Evolutionary conservation across 2,797 vertebrate species (phyloP).

Genomic region (Sus cebifrons): DNA sequence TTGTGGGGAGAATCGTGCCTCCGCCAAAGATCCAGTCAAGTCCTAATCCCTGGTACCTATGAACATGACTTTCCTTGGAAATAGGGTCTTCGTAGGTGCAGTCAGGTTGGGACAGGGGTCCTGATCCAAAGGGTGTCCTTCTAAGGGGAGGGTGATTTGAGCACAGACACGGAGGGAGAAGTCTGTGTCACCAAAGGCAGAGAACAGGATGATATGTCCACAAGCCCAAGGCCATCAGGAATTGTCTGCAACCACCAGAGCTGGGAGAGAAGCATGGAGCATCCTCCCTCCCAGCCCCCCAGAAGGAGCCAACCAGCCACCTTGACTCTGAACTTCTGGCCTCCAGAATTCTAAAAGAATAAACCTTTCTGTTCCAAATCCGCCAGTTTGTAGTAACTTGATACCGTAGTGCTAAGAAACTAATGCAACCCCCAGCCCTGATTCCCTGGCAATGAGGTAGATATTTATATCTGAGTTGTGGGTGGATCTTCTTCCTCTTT

Average conservation of each 20-base stretch:
- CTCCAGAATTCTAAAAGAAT: background rate
- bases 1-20: background rate
- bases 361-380: background rate
- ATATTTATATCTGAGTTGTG: background rate
- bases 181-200: rapidly evolving
- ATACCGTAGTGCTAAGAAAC: background rate
- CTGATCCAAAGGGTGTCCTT: background rate
- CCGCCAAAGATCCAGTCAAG: background rate
- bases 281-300: background rate
- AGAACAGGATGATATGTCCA: background rate
- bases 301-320: background rate
- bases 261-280: background rate
- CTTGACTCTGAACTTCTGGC: background rate
- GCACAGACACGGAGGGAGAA: background rate
- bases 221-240: background rate
- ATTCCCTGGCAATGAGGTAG: background rate
- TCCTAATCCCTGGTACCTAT: background rate
- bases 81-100: background rate
- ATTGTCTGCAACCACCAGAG: background rate
- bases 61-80: constrained; percentile 22
- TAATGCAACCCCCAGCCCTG: background rate
- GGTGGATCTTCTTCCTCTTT: background rate
- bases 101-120: background rate
- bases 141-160: background rate
- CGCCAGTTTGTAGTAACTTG: background rate